These are phyloP conservation scores for Alces alces DNA, from an alignment of 2,113 vertebrate species.

Conservation along the genomic window DNA sequence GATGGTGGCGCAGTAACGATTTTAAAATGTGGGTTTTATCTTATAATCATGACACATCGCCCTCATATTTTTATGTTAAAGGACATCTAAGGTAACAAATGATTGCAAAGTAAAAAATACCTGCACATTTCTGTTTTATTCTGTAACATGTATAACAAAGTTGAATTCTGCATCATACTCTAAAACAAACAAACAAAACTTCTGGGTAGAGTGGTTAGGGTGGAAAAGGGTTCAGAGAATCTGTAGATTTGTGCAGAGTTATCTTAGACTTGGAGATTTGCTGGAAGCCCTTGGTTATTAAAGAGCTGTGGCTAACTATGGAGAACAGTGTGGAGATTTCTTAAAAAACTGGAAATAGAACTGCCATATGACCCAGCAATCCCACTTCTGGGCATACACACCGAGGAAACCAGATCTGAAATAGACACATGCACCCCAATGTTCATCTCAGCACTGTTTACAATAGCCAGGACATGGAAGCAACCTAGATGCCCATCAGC, in stretches of 20 bases:
- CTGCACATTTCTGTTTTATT: background rate
- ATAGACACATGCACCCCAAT: too few relatives aligned
- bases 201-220: background rate
- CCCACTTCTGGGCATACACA: too few relatives aligned
- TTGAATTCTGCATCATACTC: background rate
- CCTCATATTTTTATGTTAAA: background rate
- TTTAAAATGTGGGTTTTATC: background rate
- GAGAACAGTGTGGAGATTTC: too few relatives aligned
- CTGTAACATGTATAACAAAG: fast-evolving
- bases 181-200: background rate
- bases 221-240: background rate
- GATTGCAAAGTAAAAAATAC: background rate
- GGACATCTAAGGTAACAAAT: background rate
- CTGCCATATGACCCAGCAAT: too few relatives aligned
- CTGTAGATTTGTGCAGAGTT: background rate
- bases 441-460: too few relatives aligned
- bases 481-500: too few relatives aligned
- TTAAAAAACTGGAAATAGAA: too few relatives aligned
- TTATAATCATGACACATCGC: background rate
- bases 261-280: background rate
- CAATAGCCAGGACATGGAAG: too few relatives aligned
- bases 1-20: fast-evolving
- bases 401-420: too few relatives aligned
- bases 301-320: background rate
- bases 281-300: background rate